Percentiles rank a stretch among this genome's conserved stretches.
Evolutionary conservation across 2,888 invertebrate species (phyloP).

Genomic region (Caenorhabditis becei): DNA sequence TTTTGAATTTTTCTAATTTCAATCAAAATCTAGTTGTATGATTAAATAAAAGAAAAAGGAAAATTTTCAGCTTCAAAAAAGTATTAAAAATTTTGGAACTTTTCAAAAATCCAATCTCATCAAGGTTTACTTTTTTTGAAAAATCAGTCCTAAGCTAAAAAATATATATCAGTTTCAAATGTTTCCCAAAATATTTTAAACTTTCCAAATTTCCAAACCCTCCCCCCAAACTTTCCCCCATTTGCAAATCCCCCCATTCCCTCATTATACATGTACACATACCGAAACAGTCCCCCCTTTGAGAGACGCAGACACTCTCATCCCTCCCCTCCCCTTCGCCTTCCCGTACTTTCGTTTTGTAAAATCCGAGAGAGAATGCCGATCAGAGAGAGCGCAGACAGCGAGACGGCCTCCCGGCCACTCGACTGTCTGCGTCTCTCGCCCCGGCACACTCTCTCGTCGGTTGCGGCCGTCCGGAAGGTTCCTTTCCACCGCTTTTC

Average conservation of each 20-base stretch:
- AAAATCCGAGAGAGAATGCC: conserved; percentile 18
- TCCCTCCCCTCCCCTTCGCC: conserved; percentile 31
- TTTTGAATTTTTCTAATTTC: too few species aligned
- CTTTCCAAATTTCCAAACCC: not conserved
- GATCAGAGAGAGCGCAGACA: conserved; percentile 12
- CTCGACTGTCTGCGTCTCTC: conserved; percentile 36
- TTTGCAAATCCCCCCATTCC: not conserved
- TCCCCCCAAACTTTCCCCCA: not conserved
- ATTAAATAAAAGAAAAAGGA: too few species aligned
- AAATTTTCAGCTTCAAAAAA: too few species aligned
- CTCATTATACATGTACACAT: conserved; percentile 36
- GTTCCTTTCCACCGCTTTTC: conserved; percentile 27
- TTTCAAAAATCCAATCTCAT: too few species aligned
- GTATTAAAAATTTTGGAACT: too few species aligned
- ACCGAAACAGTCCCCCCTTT: conserved; percentile 34
- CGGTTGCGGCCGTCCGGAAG: conserved; percentile 31
- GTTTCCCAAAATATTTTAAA: too few species aligned
- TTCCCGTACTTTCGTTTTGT: conserved; percentile 32
- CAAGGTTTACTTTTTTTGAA: too few species aligned
- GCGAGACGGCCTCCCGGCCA: conserved; percentile 13
- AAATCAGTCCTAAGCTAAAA: too few species aligned
- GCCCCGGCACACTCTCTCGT: conserved; percentile 13
- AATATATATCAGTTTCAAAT: too few species aligned
- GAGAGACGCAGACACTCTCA: conserved; percentile 17
- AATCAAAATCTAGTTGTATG: too few species aligned